Evolutionary conservation across 2,888 invertebrate species (phyloP), one percentile per base, ranked within the genome.

Genomic region (Lepeophtheirus nordmannii): DNA sequence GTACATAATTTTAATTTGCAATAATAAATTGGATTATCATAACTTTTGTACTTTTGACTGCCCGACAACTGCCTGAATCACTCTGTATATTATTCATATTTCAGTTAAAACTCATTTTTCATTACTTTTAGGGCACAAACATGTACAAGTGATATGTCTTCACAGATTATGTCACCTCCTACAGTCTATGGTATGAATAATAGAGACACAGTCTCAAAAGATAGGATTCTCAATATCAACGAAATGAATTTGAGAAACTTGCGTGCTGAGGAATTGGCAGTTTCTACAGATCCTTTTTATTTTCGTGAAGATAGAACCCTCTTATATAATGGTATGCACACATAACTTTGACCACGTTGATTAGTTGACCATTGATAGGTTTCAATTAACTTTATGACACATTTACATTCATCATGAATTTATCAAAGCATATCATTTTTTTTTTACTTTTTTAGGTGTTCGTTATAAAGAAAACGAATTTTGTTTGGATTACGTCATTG

Each of bases 401-500:
- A 7, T 5, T 5, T 7, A 5, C 30, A 30, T 30, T 30, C 30
- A 30, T n/a, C n/a, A n/a, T n/a, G 30, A 30, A 2, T 30, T 30
- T 30, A 30, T 30, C 2, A 30, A 30, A 30, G 7, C 30, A 30
- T n/a, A n/a, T n/a, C n/a, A 30, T 46, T 5, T 5, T 46, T 46
- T 46, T 5, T 14, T 46, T 46, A 5, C 8, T 2, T 46, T 46
- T 46, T 8, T n/a, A 17, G 53, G 14, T 46, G 53, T 46, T 17
- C 53, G 53, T n/a, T 46, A 46, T 8, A 14, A 17, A 46, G 53
- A 46, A 46, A 46, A 60, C 23, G 37, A 60, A 60, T 60, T 37
- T 22, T 63, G 63, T 38, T 22, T 63, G 63, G 63, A 63, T 30
- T 56, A 63, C 56, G 41, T 53, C 5, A 56, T 63, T 20, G 56